Conservation (phyloP, 2,797 vertebrate species). For the Emys orbicularis region DNA sequence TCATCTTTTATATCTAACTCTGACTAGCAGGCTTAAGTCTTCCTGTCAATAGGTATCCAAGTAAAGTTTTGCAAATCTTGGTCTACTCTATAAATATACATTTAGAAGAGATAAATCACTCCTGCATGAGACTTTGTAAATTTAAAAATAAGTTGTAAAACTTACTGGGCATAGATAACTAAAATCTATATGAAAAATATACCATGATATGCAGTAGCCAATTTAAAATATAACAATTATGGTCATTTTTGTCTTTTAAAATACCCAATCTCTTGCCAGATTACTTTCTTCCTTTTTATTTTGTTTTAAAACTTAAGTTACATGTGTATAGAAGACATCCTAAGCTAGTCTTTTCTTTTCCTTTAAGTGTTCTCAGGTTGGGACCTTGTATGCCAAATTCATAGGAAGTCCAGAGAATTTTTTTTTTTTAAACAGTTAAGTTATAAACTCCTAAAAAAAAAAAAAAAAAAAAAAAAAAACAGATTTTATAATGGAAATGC, state of each 20-base stretch:
- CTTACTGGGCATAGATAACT: background rate
- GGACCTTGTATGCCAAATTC: background rate
- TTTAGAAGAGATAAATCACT: too few species aligned
- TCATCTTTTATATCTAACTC: background rate
- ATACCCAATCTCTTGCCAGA: background rate
- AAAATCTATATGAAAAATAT: background rate
- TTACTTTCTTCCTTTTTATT: rapidly evolving
- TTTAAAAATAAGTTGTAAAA: background rate
- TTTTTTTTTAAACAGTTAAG: background rate
- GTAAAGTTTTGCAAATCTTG: background rate
- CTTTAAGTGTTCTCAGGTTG: background rate
- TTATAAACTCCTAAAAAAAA: background rate
- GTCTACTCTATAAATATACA: background rate
- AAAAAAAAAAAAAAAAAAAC: too few species aligned
- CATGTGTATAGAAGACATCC: background rate
- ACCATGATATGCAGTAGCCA: background rate
- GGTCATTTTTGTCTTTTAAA: background rate
- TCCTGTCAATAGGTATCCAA: background rate
- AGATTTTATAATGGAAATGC: constrained; percentile 16
- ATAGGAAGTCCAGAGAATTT: rapidly evolving
- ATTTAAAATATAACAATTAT: background rate
- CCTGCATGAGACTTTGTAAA: rapidly evolving
- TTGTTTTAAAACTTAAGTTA: background rate
- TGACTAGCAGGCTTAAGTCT: background rate
- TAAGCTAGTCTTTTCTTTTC: background rate